Evolutionary conservation across 2,797 vertebrate genomes (phyloP), one percentile per base, ranked within the genome.

Genomic region (Catostomus latipinnis): DNA sequence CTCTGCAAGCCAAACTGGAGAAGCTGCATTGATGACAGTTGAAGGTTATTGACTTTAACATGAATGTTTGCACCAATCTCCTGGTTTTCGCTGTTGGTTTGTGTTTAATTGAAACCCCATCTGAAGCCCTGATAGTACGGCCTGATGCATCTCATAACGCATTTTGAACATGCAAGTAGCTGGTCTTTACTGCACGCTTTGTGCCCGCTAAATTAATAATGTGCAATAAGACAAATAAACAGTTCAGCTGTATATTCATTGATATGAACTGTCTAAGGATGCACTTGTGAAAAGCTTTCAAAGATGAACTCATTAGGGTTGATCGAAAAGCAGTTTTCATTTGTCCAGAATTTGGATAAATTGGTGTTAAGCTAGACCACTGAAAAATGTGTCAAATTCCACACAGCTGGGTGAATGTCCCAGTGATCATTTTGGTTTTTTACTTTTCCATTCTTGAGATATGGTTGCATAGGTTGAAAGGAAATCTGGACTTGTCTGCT

Each of bases 1-100:
- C 96, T 8, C 93, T 99, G 72, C 98, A 99, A 86, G 95, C 96
- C 48, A 98, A 98, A 88, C 91, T 99, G 88, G 97, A 98, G 86
- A 95, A 95, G 49, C 94, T 99, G 78, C 96, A 96, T 80, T 98
- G 92, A 95, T 56, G 50, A 57, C 13, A 13, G 9, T 13, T 49
- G 22, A n/a, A 2, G 9, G 11, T 5, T 53, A 16, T 53, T 2
- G 45, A 4, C 43, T 50, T 16, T 57, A 49, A 49, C 67, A 76
- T 52, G 1, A 63, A 45, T 63, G 34, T 34, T 34, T 34, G 34
- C 34, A 34, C 34, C 34, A 34, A 34, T 34, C 34, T 34, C 4
- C 34, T 34, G 34, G 34, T 34, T 34, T 34, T 34, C 2, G 34
- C 34, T 34, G 34, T 34, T 2, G 4, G 34, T 34, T 34, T 34